Conservation (phyloP, 2,888 invertebrate genomes). For the Lottia gigantea region DNA sequence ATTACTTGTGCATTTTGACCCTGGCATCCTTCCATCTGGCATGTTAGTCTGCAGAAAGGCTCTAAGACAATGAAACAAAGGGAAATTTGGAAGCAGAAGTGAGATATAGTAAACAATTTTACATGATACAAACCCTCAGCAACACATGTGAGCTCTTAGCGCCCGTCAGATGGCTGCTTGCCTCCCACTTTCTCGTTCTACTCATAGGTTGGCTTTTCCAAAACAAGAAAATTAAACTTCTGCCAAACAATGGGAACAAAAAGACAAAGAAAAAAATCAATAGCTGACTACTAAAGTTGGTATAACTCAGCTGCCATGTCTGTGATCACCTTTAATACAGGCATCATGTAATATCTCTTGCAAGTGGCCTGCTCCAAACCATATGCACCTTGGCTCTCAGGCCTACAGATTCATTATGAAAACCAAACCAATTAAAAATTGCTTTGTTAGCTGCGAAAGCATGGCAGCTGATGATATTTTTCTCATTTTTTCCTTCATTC, state of each 20-base stretch:
- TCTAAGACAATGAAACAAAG: constrained; percentile 39
- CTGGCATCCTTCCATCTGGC: constrained; percentile 35
- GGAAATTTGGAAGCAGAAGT: constrained; percentile 6
- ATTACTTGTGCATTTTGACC: constrained; percentile 25
- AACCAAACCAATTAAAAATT: constrained; percentile 47
- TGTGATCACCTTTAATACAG: constrained; percentile 40
- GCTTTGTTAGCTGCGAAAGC: constrained; percentile 43
- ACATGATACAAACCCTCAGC: constrained; percentile 25
- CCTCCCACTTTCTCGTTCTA: constrained; percentile 34
- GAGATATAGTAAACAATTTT: constrained; percentile 15
- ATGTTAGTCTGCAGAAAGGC: constrained; percentile 29
- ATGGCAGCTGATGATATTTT: constrained; percentile 41
- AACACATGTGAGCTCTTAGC: constrained; percentile 33
- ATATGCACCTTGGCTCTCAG: constrained; percentile 42
- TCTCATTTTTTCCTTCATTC: constrained; percentile 32
- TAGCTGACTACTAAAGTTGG: constrained; percentile 41
- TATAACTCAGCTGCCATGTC: constrained; percentile 55
- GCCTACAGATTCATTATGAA: constrained; percentile 36
- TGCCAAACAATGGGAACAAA: constrained; percentile 57
- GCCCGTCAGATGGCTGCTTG: constrained; percentile 34
- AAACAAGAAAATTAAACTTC: constrained; percentile 58
- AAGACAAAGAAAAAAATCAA: constrained; percentile 65
- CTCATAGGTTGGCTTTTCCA: constrained; percentile 47
- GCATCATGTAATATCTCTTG: constrained; percentile 38
- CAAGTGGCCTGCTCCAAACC: constrained; percentile 43